Evolutionary conservation across 2,888 invertebrate genomes (phyloP).

Genomic region (Rotaria socialis): DNA sequence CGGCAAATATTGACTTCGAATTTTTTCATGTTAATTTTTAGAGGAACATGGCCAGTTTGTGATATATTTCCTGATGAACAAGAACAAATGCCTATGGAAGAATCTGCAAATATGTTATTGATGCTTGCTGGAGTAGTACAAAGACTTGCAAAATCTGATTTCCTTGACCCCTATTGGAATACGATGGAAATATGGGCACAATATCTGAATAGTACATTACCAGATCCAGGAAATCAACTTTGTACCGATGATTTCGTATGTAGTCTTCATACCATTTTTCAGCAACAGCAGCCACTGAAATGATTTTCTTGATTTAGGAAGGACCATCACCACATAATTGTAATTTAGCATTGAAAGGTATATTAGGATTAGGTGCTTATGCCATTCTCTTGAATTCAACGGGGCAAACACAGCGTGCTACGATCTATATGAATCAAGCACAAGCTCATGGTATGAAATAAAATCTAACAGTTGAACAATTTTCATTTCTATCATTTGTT

Average conservation of each 20-base stretch:
- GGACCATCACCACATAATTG: constrained; percentile 25
- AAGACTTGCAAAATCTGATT: background rate
- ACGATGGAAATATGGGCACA: constrained; percentile 2
- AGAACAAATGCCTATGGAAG: constrained; percentile 32
- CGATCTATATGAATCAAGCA: background rate
- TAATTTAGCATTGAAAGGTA: constrained; percentile 27
- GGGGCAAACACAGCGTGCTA: background rate
- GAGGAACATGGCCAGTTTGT: constrained; percentile 33
- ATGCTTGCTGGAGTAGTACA: constrained; percentile 5
- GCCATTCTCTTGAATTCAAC: background rate
- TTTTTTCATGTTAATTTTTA: background rate
- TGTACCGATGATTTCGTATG: constrained; percentile 20
- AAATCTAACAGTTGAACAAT: background rate
- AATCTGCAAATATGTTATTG: constrained; percentile 1
- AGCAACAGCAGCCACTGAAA: background rate
- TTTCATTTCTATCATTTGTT: background rate
- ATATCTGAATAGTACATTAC: constrained; percentile 31
- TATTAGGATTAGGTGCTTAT: constrained; percentile 24
- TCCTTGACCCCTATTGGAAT: background rate
- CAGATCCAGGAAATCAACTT: constrained; percentile 27
- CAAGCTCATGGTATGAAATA: background rate
- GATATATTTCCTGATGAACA: background rate
- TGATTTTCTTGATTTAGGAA: background rate
- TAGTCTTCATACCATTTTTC: background rate
- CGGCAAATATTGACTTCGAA: too few species aligned